Conservation (phyloP, 2,113 vertebrate species). For the Solea senegalensis region DNA sequence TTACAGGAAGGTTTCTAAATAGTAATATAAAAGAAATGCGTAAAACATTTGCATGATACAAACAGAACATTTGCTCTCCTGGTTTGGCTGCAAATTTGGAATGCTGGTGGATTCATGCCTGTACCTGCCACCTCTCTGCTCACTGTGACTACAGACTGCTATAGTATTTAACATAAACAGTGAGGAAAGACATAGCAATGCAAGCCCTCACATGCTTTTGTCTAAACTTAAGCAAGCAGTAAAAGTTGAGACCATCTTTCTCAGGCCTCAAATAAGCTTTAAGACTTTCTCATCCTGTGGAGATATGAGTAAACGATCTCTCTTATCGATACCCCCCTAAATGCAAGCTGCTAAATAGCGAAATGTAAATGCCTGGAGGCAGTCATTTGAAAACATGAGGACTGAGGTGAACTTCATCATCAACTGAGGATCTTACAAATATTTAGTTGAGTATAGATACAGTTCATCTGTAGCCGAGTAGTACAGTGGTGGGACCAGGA, state of each 20-base stretch:
- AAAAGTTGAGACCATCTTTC: background rate
- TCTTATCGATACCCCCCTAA: too few relatives aligned
- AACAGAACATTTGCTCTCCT: background rate
- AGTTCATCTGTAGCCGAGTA: background rate
- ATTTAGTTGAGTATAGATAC: background rate
- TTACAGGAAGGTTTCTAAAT: background rate
- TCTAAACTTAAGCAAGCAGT: background rate
- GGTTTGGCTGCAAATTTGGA: constrained; percentile 9
- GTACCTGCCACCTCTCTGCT: constrained; percentile 56
- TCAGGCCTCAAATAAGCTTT: background rate
- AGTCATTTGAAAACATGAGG: background rate
- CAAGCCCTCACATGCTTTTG: constrained; percentile 47
- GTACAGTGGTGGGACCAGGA: background rate
- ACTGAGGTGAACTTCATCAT: background rate
- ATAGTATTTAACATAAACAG: constrained; percentile 10
- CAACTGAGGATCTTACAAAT: background rate
- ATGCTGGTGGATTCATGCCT: constrained; percentile 43
- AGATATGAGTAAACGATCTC: background rate
- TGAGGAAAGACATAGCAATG: constrained; percentile 14
- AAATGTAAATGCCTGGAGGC: background rate
- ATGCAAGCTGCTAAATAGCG: too few relatives aligned
- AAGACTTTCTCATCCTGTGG: background rate
- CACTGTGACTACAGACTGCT: constrained; percentile 36
- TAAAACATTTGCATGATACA: too few relatives aligned
- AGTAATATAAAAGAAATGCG: too few relatives aligned